Evolutionary conservation across 2,888 invertebrate species (phyloP), one percentile per base, ranked within the genome.

Genomic region (Thecocarcelia acutangulata): DNA sequence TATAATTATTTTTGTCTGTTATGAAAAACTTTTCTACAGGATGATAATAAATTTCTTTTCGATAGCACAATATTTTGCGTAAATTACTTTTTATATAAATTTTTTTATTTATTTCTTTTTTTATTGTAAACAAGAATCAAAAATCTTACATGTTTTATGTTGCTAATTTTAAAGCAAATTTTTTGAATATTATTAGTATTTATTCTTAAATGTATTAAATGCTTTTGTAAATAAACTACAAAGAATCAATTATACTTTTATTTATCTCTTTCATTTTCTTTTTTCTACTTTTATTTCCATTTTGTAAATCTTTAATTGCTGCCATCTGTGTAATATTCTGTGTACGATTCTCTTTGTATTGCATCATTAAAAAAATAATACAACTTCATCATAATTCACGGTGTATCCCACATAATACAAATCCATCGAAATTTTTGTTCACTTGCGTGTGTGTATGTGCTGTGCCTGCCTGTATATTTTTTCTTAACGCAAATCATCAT

Each of bases 141-240:
- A n/a, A n/a, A n/a, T n/a, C n/a, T n/a, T n/a, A n/a, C n/a, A n/a
- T n/a, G n/a, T n/a, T n/a, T n/a, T n/a, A n/a, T n/a, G n/a, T n/a
- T n/a, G 5, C 24, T 24, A 2, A 24, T 2, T 33, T 5, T 4
- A 56, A 56, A 17, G n/a, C 5, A 40, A 59, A 40, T 13, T 40
- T 5, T 19, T 4, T 40, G 24, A 33, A 17, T 21, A 42, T 42
- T 46, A 8, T 66, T 21, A 50, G 61, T 76, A 76, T 76, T 63
- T 69, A 76, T 69, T 69, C 69, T 76, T 69, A 54, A 76, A 76
- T 69, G 37, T 46, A 54, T 54, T 24, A 12, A 11, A 54, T 68
- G 17, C 9, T 13, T 15, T 42, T 15, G 17, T 9, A 58, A 58
- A 13, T 24, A 58, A 58, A 13, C 5, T 24, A 24, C 15, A 59